These are phyloP conservation scores for Aproaerema taeniolella DNA, from an alignment of 2,888 invertebrate species.

Conservation along the genomic window DNA sequence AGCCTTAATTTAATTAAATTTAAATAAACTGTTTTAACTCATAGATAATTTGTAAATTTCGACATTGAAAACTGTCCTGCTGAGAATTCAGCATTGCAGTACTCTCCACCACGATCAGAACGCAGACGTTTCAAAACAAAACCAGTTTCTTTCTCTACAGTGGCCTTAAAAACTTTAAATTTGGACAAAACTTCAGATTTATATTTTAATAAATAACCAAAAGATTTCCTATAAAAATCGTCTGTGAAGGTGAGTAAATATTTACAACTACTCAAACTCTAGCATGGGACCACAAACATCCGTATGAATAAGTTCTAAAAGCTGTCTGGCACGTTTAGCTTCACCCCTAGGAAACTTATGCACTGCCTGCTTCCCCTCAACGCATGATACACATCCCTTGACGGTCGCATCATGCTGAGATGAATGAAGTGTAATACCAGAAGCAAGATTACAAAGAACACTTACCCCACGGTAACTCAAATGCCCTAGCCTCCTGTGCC, in stretches of 20 bases:
- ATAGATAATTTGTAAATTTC: too few relatives aligned
- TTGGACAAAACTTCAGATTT: constrained; percentile 10
- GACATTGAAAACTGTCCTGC: too few relatives aligned
- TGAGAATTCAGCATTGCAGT: neutral
- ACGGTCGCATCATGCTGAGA: neutral
- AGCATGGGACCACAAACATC: constrained; percentile 13
- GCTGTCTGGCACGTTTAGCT: constrained; percentile 8
- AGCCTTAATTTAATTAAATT: too few relatives aligned
- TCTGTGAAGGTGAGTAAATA: constrained; percentile 15
- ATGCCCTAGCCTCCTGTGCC: neutral
- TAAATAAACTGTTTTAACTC: too few relatives aligned
- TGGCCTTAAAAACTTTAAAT: constrained; percentile 6
- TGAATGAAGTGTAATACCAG: neutral
- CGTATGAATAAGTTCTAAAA: constrained; percentile 12
- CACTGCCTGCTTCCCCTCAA: constrained; percentile 14
- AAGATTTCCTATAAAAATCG: constrained; percentile 11
- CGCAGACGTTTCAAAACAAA: neutral
- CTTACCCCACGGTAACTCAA: neutral
- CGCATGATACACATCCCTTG: constrained; percentile 11
- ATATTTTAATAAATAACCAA: constrained; percentile 9
- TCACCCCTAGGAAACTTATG: constrained; percentile 12
- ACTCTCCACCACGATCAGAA: neutral
- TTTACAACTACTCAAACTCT: constrained; percentile 10
- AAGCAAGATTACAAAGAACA: neutral
- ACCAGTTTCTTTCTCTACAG: constrained; percentile 9